These are phyloP conservation scores for Chloropsis cyanopogon DNA, from an alignment of 2,113 vertebrate species.

Conservation along the genomic window DNA sequence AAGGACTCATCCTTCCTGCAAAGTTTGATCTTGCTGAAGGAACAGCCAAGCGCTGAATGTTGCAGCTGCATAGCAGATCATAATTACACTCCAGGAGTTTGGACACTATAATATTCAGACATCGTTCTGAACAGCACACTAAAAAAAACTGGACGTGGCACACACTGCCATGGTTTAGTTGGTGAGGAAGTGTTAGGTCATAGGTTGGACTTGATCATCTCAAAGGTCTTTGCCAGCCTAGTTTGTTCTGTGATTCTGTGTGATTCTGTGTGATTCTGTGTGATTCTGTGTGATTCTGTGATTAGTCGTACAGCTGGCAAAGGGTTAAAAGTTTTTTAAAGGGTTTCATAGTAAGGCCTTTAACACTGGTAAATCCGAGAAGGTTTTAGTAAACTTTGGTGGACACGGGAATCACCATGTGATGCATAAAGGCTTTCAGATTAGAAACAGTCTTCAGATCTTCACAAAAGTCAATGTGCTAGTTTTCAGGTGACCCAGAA, in stretches of 20 bases:
- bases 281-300: too few relatives aligned
- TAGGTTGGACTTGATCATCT: background rate
- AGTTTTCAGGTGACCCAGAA: background rate
- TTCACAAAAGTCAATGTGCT: background rate
- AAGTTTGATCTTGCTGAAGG: background rate
- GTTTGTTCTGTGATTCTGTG: background rate
- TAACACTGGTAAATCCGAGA: background rate
- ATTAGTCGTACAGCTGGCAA: background rate
- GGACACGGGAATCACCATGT: background rate
- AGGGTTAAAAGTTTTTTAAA: too few relatives aligned
- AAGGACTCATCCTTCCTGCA: background rate
- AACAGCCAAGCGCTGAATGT: accelerated
- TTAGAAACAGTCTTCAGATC: background rate
- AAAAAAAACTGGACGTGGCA: too few relatives aligned
- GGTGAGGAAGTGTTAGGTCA: background rate
- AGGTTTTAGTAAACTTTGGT: background rate
- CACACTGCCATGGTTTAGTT: background rate
- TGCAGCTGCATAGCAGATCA: background rate
- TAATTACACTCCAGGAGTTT: background rate
- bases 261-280: too few relatives aligned
- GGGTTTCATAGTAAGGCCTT: too few relatives aligned
- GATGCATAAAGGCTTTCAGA: background rate
- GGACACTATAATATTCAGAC: background rate
- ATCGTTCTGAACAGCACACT: background rate
- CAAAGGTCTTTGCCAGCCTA: background rate